Evolutionary conservation across 2,113 vertebrate genomes (phyloP).

Genomic region (Silurus glanis): DNA sequence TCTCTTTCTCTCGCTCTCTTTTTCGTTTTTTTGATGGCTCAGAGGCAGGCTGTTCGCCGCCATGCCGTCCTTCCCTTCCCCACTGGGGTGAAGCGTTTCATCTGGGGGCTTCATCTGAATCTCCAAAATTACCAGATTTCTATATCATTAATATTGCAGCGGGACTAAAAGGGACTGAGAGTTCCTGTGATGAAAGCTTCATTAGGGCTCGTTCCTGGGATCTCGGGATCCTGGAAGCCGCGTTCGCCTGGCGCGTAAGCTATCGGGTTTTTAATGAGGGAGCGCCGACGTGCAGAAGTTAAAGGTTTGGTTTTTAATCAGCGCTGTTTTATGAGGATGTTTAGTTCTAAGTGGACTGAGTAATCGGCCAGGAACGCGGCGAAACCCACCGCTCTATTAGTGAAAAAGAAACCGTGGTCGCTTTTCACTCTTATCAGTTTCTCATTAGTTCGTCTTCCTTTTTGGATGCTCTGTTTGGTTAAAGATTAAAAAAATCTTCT

Average conservation of each 20-base stretch:
- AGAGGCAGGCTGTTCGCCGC: constrained; percentile 59
- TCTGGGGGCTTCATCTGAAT: constrained; percentile 19
- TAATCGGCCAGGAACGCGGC: background rate
- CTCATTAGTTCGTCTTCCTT: background rate
- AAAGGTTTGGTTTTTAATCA: constrained; percentile 28
- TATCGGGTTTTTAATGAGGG: constrained; percentile 30
- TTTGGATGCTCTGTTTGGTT: background rate
- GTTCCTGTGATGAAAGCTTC: constrained; percentile 16
- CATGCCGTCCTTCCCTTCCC: constrained; percentile 24
- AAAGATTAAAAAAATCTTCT: background rate
- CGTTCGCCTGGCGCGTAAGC: background rate
- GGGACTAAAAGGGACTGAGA: constrained; percentile 7
- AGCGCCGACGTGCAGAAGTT: constrained; percentile 7
- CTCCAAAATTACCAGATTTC: background rate
- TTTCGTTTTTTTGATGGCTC: constrained; percentile 54
- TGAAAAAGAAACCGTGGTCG: background rate
- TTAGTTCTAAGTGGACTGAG: constrained; percentile 25
- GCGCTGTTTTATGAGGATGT: background rate
- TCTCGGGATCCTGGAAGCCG: background rate
- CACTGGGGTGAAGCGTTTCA: constrained; percentile 14
- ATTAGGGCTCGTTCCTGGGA: constrained; percentile 23
- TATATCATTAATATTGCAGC: constrained; percentile 13
- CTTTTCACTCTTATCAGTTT: background rate
- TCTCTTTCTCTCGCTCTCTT: background rate
- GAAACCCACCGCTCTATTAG: background rate